phyloP scores from a whole-genome alignment of 2,797 vertebrate genomes.

The Microchirus variegatus region DNA sequence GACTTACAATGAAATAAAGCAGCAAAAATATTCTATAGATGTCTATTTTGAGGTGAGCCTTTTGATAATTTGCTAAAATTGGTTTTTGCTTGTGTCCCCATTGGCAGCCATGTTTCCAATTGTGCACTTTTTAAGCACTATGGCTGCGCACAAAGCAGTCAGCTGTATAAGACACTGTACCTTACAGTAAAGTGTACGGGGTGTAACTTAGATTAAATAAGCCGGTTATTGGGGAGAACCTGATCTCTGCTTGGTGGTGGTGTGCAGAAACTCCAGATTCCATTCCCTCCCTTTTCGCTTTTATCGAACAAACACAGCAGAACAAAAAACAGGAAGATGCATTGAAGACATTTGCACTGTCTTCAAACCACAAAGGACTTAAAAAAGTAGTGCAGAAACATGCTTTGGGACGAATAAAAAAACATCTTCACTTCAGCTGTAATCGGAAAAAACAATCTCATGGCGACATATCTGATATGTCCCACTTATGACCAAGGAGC shows the following conservation, averaged over 20 bases:
- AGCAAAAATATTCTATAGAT: too few relatives aligned
- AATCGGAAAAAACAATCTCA: conserved; percentile 18
- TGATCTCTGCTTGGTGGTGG: conserved; percentile 56
- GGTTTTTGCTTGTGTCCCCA: too few relatives aligned
- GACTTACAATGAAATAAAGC: too few relatives aligned
- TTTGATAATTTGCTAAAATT: too few relatives aligned
- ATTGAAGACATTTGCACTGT: neutral
- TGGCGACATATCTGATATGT: conserved; percentile 7
- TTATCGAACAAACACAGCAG: conserved; percentile 10
- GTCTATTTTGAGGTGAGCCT: too few relatives aligned
- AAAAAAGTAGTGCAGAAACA: conserved; percentile 1
- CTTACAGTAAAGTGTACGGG: neutral
- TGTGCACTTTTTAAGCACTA: too few relatives aligned
- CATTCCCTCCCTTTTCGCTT: conserved; percentile 37
- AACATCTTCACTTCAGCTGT: conserved; percentile 3
- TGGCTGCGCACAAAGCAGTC: too few relatives aligned
- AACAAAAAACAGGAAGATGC: conserved; percentile 14
- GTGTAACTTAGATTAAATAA: conserved; percentile 27
- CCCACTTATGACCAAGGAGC: conserved; percentile 2
- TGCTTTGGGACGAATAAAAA: conserved; percentile 3
- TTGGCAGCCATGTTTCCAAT: too few relatives aligned
- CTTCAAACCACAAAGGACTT: conserved; percentile 7
- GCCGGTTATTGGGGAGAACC: conserved; percentile 25
- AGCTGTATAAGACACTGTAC: too few relatives aligned
- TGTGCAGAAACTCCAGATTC: conserved; percentile 81